These are phyloP conservation scores for Crocallis elinguaria DNA, from an alignment of 2,888 invertebrate genomes.

Conservation along the genomic window DNA sequence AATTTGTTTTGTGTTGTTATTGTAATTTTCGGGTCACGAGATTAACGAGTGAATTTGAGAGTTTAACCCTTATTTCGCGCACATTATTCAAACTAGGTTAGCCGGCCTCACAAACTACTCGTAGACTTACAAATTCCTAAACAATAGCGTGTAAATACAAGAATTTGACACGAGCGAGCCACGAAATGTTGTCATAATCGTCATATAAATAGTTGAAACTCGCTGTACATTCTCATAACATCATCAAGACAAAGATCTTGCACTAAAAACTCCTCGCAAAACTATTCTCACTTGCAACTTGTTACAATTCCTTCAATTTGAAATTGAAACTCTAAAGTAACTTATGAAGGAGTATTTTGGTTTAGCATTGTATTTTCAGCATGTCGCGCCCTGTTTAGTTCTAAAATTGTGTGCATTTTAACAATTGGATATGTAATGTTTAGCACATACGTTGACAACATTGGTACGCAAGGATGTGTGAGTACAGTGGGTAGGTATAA, in stretches of 20 bases:
- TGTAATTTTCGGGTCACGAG: too few species aligned
- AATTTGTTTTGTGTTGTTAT: too few species aligned
- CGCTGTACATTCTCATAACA: slow-evolving; percentile 1
- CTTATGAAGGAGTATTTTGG: slow-evolving; percentile 28
- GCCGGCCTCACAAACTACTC: background rate
- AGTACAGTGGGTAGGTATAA: background rate
- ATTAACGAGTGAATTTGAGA: too few species aligned
- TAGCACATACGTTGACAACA: slow-evolving; percentile 48
- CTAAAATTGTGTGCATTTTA: slow-evolving; percentile 71
- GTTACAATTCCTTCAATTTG: slow-evolving; percentile 14
- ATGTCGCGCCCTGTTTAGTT: slow-evolving; percentile 71
- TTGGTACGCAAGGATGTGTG: slow-evolving; percentile 18
- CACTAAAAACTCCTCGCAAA: slow-evolving; percentile 12
- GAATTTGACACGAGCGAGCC: slow-evolving; percentile 1
- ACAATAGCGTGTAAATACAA: slow-evolving; percentile 4
- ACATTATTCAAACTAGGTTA: too few species aligned
- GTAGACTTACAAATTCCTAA: background rate
- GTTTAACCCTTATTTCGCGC: too few species aligned
- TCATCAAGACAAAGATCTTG: slow-evolving; percentile 18
- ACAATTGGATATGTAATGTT: slow-evolving; percentile 51
- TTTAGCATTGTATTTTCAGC: slow-evolving; percentile 39
- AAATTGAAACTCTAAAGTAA: slow-evolving; percentile 30
- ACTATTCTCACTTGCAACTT: background rate
- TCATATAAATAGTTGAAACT: slow-evolving; percentile 3
- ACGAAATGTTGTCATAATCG: slow-evolving; percentile 7